Base-by-base conservation (phyloP, 2,888 invertebrate genomes). In the Coleophora flavipennella region DNA sequence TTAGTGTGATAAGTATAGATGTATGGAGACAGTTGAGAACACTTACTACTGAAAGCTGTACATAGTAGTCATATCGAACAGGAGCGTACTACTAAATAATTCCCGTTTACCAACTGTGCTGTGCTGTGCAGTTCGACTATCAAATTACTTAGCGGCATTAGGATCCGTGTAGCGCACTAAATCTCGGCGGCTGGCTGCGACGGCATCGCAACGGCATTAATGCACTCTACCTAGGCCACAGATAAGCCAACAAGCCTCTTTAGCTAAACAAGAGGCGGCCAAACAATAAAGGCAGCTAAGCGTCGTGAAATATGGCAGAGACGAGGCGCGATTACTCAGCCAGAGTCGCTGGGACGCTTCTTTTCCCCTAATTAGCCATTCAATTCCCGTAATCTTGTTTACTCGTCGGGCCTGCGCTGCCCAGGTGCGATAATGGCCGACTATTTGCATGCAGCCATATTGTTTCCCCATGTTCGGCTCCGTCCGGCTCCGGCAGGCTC, bases 381-480 rank as follows among this genome's bases (percentile, higher is more conserved):
- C 84, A 78, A 80, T 83, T 79, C 81, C 75, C 83, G 83, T 83
- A 83, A 81, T 83, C 79, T 83, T 84, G 83, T 83, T 83, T 80
- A 79, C 81, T 77, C 75, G 80, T 62, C 68, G 75, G 67, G 58
- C 67, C 63, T 65, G 61, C 62, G 71, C 79, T 77, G 80, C 71
- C 79, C 84, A 83, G 84, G 84, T 84, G 84, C 79, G 83, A 83
- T 84, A 84, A 84, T 84, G 79, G 84, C 75, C 72, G 73, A 67
- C 75, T 81, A 84, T 84, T 84, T 84, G 83, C 83, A 84, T 84
- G 84, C 83, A 80, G 83, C 83, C 83, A 83, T 84, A 80, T 79
- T 83, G 83, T 76, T 77, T 75, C 67, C 73, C 81, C 76, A 72
- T 78, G 77, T 70, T 78, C 73, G 73, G 73, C 66, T 35, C 32